Base-by-base conservation (phyloP, 53 echinoderm and acorn worm species). In the Zoroaster sp. region DNA sequence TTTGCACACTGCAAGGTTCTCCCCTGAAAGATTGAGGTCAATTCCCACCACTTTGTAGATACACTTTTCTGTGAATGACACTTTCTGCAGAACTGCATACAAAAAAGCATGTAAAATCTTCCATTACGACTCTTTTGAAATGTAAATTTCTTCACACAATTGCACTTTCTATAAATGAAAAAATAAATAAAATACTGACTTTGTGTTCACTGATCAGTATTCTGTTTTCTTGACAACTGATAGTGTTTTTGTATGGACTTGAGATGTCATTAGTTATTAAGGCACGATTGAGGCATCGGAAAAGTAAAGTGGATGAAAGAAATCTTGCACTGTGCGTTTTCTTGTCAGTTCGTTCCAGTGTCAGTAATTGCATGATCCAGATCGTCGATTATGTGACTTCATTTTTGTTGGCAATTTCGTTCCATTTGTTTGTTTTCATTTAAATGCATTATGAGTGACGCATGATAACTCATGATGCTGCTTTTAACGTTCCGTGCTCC, bases 1-100 rank as follows among this genome's bases (percentile, higher is more conserved):
- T 82, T 15, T 66, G 44, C 45, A 82, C 82, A 67, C 14, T 43
- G 82, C 68, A 82, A 82, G 82, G 33, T 82, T 67, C 42, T 82
- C 39, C 42, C 66, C 45, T 5, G 13, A 59, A 40, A 63, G 39
- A 36, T 78, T 31, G 32, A 13, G 34, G 3, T 47, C 49, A 28
- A 32, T 47, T 31, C 76, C 14, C 1, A 32, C 63, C 63, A 9
- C 63, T 59, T 59, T 8, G 63, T 25, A 59, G 63, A 59, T 59
- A 25, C 63, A 25, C 25, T 25, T 59, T 59, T 59, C 63, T 8
- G 25, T 59, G 10, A 59, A 59, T 10, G 0, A 28, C 23, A 59
- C 63, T 59, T 28, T 28, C 25, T 59, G 17, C 6, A 55, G 25
- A 55, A 5, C 6, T 8, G 4, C 17, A 53, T n/a, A n/a, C n/a